Conservation (phyloP, 2,797 vertebrate genomes). For the Tauraco hartlaubi region DNA sequence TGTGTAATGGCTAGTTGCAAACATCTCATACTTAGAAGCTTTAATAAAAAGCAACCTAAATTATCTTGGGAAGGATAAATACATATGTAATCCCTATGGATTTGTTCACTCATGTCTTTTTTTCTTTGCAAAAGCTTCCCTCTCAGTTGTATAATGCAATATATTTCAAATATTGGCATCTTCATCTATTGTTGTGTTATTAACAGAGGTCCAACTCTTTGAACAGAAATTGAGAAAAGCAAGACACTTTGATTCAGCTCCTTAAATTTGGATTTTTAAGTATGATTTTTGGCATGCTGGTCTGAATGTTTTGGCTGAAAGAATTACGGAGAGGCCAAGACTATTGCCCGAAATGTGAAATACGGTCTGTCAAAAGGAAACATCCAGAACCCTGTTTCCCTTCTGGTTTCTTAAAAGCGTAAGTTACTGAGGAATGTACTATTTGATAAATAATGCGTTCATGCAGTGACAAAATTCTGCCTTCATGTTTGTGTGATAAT, state of each 20-base stretch:
- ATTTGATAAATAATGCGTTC: neutral
- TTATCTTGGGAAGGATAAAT: neutral
- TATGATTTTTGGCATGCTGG: neutral
- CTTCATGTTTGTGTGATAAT: neutral
- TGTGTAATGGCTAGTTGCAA: neutral
- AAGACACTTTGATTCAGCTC: neutral
- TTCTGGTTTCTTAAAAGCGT: neutral
- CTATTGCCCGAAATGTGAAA: neutral
- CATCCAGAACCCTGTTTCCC: neutral
- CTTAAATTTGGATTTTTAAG: neutral
- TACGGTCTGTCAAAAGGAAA: slow-evolving; percentile 4
- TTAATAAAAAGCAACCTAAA: neutral
- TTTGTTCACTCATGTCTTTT: neutral
- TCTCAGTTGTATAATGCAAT: neutral
- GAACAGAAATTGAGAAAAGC: neutral
- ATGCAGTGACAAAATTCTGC: neutral
- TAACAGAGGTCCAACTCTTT: neutral
- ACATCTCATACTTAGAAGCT: neutral
- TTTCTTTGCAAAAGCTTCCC: neutral
- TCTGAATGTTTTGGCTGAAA: slow-evolving; percentile 24
- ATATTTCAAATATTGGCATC: neutral
- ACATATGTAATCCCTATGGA: neutral
- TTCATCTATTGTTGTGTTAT: neutral
- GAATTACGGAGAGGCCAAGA: neutral
- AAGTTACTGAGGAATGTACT: neutral